These are phyloP conservation scores for Promerops cafer DNA, from an alignment of 2,113 vertebrate species.

Conservation along the genomic window DNA sequence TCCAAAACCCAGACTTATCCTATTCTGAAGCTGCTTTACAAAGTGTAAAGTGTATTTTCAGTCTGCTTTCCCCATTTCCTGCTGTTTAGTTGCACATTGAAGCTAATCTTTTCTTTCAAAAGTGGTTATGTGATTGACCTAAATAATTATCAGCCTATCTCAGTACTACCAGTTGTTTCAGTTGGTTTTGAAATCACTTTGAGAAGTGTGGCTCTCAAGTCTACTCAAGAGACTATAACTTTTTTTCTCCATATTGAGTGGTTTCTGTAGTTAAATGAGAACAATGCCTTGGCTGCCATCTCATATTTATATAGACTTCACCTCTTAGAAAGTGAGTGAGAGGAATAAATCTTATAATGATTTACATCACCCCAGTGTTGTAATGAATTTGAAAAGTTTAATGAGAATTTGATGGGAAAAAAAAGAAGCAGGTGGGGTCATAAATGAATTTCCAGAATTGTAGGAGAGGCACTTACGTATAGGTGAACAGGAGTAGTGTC, in stretches of 20 bases:
- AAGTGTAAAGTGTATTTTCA: neutral
- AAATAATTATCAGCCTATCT: neutral
- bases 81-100: neutral
- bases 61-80: neutral
- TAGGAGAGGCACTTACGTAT: neutral
- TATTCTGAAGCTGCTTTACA: neutral
- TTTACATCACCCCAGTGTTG: neutral
- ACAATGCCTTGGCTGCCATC: neutral
- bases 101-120: neutral
- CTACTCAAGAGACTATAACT: neutral
- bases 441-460: neutral
- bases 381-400: neutral
- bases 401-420: neutral
- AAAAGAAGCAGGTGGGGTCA: neutral
- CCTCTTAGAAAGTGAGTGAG: neutral
- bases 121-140: neutral
- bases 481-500: neutral
- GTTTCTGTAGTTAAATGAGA: neutral
- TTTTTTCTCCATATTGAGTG: neutral
- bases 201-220: neutral
- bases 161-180: neutral
- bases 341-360: neutral
- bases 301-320: neutral
- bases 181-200: neutral
- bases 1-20: neutral